Conservation (phyloP, 2,113 vertebrate species). For the Gracilinanus agilis region DNA sequence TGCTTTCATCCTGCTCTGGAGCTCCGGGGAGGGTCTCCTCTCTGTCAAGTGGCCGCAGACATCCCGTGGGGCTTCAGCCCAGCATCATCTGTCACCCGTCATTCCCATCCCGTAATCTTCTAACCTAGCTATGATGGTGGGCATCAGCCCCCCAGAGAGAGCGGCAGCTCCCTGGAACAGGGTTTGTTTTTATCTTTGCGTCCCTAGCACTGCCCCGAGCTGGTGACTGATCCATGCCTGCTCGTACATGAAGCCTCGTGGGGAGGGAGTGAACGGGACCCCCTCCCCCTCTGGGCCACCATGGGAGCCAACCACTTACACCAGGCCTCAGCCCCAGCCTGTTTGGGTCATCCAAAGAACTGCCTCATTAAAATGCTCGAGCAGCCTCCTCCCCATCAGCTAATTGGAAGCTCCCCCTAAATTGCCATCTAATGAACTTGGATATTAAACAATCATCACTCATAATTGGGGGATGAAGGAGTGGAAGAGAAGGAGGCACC, state of each 20-base stretch:
- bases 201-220: too few species aligned
- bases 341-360: slow-evolving; percentile 60
- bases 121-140: too few species aligned
- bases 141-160: too few species aligned
- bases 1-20: too few species aligned
- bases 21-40: too few species aligned
- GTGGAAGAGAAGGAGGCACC: slow-evolving; percentile 68
- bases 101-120: neutral
- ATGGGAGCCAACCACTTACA: too few species aligned
- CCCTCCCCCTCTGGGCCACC: too few species aligned
- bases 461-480: slow-evolving; percentile 85
- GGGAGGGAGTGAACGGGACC: too few species aligned
- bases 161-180: too few species aligned
- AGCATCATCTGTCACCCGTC: too few species aligned
- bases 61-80: too few species aligned
- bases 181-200: too few species aligned
- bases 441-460: slow-evolving; percentile 85
- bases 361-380: slow-evolving; percentile 63
- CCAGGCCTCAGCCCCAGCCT: slow-evolving; percentile 39
- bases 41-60: neutral
- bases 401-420: slow-evolving; percentile 76
- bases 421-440: slow-evolving; percentile 71
- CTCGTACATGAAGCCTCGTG: neutral
- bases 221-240: neutral
- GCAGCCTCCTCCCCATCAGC: slow-evolving; percentile 73